These are phyloP conservation scores for Periophthalmus modestus DNA, from an alignment of 2,113 vertebrate genomes.

Conservation along the genomic window DNA sequence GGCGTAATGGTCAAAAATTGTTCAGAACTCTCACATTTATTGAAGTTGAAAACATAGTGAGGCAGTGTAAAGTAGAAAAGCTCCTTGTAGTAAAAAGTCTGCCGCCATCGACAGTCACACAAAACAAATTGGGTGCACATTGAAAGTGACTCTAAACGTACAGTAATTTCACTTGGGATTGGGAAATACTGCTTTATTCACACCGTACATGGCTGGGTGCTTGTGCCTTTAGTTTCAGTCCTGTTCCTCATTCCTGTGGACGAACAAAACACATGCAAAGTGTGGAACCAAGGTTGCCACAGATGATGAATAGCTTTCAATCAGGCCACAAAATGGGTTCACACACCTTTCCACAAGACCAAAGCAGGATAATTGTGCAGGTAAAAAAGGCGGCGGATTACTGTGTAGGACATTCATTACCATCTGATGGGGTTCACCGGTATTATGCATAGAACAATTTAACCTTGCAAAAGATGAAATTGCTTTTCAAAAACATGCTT, in stretches of 20 bases:
- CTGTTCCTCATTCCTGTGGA: constrained; percentile 13
- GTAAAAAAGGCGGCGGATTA: constrained; percentile 48
- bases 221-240: neutral
- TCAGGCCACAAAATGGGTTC: constrained; percentile 64
- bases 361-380: constrained; percentile 63
- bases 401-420: constrained; percentile 54
- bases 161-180: constrained; percentile 6
- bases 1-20: too few species aligned
- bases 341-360: constrained; percentile 52
- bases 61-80: too few species aligned
- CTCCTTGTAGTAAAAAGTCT: too few species aligned
- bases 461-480: constrained; percentile 54
- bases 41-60: too few species aligned
- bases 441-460: constrained; percentile 39
- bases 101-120: neutral
- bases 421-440: constrained; percentile 45
- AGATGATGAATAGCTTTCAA: constrained; percentile 74
- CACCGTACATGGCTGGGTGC: constrained; percentile 4
- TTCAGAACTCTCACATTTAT: too few species aligned
- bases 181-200: neutral
- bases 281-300: constrained; percentile 32
- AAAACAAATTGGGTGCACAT: neutral
- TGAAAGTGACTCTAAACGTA: neutral
- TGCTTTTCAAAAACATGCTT: constrained; percentile 38
- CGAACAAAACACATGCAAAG: neutral